phyloP scores from a whole-genome alignment of 1,140 invertebrate genomes.

The Anastrepha ludens region DNA sequence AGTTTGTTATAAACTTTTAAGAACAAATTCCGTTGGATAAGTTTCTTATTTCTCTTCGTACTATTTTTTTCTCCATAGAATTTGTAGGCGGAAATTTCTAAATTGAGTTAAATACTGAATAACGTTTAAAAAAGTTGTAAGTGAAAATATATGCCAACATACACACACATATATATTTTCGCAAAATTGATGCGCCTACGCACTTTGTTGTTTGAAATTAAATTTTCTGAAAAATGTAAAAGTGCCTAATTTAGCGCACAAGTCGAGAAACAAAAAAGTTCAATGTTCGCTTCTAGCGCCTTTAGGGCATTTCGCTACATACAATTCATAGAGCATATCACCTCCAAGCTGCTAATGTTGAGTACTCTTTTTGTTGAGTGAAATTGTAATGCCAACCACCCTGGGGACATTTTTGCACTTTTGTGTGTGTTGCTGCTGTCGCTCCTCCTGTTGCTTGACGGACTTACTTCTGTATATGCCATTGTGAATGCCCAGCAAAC shows the following conservation, averaged over 20 bases:
- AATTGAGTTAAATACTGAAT: conserved; percentile 10
- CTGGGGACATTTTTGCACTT: conserved; percentile 49
- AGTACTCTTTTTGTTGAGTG: conserved; percentile 30
- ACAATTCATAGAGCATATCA: background rate
- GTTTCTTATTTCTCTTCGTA: background rate
- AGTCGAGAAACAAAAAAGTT: background rate
- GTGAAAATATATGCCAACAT: background rate
- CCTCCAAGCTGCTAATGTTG: conserved; percentile 5
- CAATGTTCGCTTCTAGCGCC: background rate
- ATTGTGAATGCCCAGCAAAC: too few relatives aligned
- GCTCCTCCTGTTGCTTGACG: background rate
- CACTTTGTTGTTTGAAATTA: conserved; percentile 1
- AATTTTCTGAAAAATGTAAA: background rate
- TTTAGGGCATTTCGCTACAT: conserved; percentile 30
- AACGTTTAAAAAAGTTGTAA: background rate
- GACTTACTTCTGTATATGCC: background rate
- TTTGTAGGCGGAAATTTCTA: background rate
- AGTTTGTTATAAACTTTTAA: background rate
- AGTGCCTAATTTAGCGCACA: background rate
- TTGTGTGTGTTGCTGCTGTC: background rate
- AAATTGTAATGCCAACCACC: conserved; percentile 43
- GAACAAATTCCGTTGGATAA: background rate
- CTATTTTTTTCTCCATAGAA: background rate
- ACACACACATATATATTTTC: background rate
- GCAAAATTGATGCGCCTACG: background rate